Evolutionary conservation across 2,113 vertebrate species (phyloP).

Genomic region (Saccopteryx leptura): DNA sequence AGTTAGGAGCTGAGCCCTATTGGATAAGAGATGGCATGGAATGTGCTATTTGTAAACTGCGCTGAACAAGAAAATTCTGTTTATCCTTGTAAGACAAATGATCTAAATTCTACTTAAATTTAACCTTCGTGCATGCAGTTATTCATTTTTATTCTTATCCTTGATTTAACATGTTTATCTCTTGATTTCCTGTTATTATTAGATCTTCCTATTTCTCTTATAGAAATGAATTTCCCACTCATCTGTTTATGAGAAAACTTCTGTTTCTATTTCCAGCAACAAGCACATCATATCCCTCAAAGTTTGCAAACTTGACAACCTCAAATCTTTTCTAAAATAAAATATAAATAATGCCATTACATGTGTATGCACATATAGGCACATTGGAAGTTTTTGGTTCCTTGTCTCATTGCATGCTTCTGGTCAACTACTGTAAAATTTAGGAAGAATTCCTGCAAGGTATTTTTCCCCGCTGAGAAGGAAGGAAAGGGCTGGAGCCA

Average conservation of each 20-base stretch:
- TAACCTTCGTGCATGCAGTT: neutral
- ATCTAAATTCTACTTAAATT: conserved; percentile 44
- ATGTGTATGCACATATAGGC: rapidly evolving
- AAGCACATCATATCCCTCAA: neutral
- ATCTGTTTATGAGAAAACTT: neutral
- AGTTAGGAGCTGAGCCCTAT: neutral
- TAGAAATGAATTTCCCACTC: neutral
- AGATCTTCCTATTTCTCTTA: neutral
- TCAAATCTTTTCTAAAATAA: neutral
- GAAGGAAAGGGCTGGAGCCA: no score
- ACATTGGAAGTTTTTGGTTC: neutral
- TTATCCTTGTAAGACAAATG: neutral
- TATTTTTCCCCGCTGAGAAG: no score
- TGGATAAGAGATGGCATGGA: neutral
- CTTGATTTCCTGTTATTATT: neutral
- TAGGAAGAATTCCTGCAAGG: neutral
- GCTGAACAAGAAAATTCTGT: neutral
- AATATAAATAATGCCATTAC: neutral
- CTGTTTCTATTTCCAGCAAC: conserved; percentile 40
- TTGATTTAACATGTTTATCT: conserved; percentile 46
- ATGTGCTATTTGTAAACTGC: conserved; percentile 5
- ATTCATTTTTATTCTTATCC: conserved; percentile 28
- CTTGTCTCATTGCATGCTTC: neutral
- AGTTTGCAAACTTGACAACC: neutral
- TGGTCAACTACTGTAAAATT: neutral